These are phyloP conservation scores for Meloidogyne chitwoodi DNA, from an alignment of 1,140 invertebrate genomes.

Conservation along the genomic window DNA sequence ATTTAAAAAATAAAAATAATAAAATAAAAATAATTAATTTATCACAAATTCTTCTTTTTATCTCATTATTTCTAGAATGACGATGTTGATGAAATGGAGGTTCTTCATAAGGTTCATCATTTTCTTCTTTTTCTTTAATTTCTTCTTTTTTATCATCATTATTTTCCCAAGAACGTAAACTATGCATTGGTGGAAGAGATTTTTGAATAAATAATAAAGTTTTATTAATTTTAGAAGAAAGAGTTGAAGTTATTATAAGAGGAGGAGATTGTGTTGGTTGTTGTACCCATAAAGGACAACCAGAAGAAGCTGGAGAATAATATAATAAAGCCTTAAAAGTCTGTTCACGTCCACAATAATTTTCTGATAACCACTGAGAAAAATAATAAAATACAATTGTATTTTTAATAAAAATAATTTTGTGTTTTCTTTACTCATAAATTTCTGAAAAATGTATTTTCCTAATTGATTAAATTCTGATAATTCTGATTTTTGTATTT, in stretches of 20 bases:
- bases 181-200: background rate
- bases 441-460: too few species aligned
- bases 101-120: conserved; percentile 1
- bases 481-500: too few species aligned
- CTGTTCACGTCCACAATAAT: conserved; percentile 49
- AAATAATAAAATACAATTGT: too few species aligned
- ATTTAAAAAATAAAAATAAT: background rate
- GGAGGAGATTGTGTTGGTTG: background rate
- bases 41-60: background rate
- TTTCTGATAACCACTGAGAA: conserved; percentile 34
- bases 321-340: conserved; percentile 45
- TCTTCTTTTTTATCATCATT: background rate
- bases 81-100: background rate
- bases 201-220: background rate
- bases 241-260: background rate
- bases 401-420: background rate
- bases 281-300: conserved; percentile 5
- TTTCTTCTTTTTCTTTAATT: background rate
- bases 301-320: conserved; percentile 37
- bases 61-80: background rate
- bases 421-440: too few species aligned
- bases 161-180: background rate
- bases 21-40: background rate
- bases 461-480: too few species aligned
- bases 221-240: background rate